Evolutionary conservation across 2,113 vertebrate genomes (phyloP).

Genomic region (Lucifuga dentata): DNA sequence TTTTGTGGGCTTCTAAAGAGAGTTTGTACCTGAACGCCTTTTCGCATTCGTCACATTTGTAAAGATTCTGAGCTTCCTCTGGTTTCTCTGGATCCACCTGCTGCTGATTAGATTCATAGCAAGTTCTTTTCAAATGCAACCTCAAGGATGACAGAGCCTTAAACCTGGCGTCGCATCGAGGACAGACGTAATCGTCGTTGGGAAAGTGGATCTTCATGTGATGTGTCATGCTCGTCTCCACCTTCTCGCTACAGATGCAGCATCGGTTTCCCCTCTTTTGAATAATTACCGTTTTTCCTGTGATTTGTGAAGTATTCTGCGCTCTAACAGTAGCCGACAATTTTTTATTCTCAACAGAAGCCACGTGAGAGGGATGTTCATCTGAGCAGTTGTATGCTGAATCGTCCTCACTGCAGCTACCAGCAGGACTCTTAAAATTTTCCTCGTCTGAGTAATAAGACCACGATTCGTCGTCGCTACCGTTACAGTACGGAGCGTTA

Average conservation of each 20-base stretch:
- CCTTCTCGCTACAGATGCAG: conserved; percentile 56
- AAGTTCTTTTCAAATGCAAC: conserved; percentile 57
- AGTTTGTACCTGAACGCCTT: conserved; percentile 51
- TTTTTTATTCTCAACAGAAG: neutral
- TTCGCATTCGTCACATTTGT: conserved; percentile 58
- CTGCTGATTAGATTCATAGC: conserved; percentile 50
- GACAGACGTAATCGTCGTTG: conserved; percentile 50
- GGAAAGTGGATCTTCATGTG: conserved; percentile 75
- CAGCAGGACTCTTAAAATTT: too few relatives aligned
- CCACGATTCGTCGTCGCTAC: conserved; percentile 56
- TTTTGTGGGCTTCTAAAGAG: conserved; percentile 51
- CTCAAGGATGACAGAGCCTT: conserved; percentile 30
- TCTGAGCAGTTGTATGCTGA: conserved; percentile 52
- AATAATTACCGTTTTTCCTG: neutral
- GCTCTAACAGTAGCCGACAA: neutral
- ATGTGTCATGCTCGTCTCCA: conserved; percentile 11
- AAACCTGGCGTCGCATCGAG: conserved; percentile 56
- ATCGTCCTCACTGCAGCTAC: too few relatives aligned
- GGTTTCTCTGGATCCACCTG: conserved; percentile 12
- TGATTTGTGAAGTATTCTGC: neutral
- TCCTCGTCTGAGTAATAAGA: conserved; percentile 57
- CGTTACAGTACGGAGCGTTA: conserved; percentile 19
- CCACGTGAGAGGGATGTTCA: neutral
- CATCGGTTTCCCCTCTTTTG: conserved; percentile 19
- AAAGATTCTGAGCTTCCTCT: neutral